Conservation (phyloP, 2,113 vertebrate species). For the Scartelaos histophorus region DNA sequence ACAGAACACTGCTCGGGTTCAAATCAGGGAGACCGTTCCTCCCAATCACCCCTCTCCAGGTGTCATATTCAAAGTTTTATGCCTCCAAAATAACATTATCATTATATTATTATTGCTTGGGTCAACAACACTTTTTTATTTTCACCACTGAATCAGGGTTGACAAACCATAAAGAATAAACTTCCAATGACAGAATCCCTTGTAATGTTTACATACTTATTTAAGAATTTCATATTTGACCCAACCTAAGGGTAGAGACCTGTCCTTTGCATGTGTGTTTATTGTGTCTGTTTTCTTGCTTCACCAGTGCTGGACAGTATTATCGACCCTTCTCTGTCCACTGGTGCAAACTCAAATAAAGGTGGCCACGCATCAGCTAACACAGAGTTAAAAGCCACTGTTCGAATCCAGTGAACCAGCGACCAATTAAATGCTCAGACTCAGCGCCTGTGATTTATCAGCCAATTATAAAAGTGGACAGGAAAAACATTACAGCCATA, state of each 20-base stretch:
- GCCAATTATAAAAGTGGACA: constrained; percentile 39
- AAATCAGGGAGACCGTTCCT: no score
- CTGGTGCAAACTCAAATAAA: constrained; percentile 25
- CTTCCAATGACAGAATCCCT: background rate
- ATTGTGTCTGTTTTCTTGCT: background rate
- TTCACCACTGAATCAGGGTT: background rate
- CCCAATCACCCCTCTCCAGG: no score
- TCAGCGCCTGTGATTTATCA: constrained; percentile 56
- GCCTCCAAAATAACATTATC: no score
- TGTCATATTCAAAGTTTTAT: no score
- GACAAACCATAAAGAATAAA: no score
- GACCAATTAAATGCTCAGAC: constrained; percentile 41
- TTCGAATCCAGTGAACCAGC: constrained; percentile 31
- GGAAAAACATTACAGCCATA: constrained; percentile 46
- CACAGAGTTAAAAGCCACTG: constrained; percentile 28
- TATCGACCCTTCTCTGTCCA: constrained; percentile 27
- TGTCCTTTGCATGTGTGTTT: background rate
- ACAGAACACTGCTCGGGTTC: no score
- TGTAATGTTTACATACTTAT: background rate
- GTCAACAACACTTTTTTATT: no score
- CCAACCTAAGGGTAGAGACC: background rate
- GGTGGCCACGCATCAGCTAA: constrained; percentile 25
- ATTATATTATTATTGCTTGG: no score
- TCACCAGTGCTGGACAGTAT: constrained; percentile 1
- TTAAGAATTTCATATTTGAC: background rate